Evolutionary conservation across 1,140 invertebrate species (phyloP).

Genomic region (Conopomorpha cramerella): DNA sequence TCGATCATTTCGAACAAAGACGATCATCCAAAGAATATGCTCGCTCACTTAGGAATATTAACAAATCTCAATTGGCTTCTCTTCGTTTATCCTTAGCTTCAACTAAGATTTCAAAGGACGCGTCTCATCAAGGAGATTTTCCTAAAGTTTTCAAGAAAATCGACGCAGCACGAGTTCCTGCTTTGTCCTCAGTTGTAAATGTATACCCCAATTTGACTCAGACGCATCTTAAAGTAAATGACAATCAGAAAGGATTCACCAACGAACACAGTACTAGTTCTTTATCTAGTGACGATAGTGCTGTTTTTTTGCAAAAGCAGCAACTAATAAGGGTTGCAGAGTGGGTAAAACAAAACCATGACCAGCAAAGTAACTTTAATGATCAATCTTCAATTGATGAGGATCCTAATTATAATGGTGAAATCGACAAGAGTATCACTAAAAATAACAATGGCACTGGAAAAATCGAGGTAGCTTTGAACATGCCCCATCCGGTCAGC

Average conservation of each 20-base stretch:
- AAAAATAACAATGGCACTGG: no score
- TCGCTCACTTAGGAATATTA: conserved; percentile 42
- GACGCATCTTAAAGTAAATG: conserved; percentile 48
- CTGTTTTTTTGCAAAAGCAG: conserved; percentile 60
- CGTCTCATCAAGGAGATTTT: conserved; percentile 18
- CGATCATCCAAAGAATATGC: conserved; percentile 32
- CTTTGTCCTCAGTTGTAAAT: conserved; percentile 36
- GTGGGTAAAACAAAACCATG: conserved; percentile 67
- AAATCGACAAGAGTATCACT: no score
- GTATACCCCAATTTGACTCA: conserved; percentile 50
- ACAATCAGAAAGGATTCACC: conserved; percentile 45
- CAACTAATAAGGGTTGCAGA: conserved; percentile 71
- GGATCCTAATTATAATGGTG: no score
- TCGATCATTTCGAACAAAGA: conserved; percentile 53
- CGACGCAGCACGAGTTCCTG: conserved; percentile 13
- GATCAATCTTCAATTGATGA: no score
- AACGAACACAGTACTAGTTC: conserved; percentile 58
- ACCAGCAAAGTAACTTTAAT: conserved; percentile 53
- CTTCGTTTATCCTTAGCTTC: no score
- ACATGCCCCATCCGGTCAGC: conserved; percentile 49
- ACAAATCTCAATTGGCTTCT: conserved; percentile 44
- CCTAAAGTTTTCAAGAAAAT: conserved; percentile 22
- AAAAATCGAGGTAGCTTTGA: conserved; percentile 40
- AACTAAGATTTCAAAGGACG: conserved; percentile 49
- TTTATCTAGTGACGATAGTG: conserved; percentile 55